Evolutionary conservation across 1,140 invertebrate species (phyloP).

Genomic region (Paralvinella palmiformis): DNA sequence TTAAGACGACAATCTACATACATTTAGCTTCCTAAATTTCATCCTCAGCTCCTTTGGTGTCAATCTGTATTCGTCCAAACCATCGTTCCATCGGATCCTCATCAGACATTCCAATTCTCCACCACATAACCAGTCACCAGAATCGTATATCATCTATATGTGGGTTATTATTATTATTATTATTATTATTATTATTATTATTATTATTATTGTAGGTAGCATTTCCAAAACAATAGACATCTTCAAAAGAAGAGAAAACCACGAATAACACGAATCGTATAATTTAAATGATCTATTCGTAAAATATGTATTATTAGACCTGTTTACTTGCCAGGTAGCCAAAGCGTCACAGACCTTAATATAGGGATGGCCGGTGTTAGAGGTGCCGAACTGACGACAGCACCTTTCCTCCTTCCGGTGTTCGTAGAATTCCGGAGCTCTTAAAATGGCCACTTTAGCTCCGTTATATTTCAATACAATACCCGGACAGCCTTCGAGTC

Average conservation of each 20-base stretch:
- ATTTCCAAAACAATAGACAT: no score
- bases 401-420: constrained; percentile 94
- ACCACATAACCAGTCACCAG: constrained; percentile 92
- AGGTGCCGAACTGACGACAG: constrained; percentile 86
- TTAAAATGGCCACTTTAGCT: constrained; percentile 72
- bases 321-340: no score
- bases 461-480: constrained; percentile 61
- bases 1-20: no score
- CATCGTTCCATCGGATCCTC: constrained; percentile 87
- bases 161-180: no score
- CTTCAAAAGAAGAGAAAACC: no score
- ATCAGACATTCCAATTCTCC: constrained; percentile 91
- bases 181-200: no score
- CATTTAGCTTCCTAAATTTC: constrained; percentile 65
- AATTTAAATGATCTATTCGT: no score
- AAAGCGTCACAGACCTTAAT: constrained; percentile 68
- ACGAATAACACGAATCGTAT: no score
- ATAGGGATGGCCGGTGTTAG: constrained; percentile 82
- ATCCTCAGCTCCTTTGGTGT: constrained; percentile 86
- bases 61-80: constrained; percentile 86
- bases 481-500: constrained; percentile 60
- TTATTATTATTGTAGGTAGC: no score
- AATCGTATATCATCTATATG: constrained; percentile 83
- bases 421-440: constrained; percentile 88
- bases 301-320: no score